phyloP scores from a whole-genome alignment of 2,888 invertebrate genomes.

The Xylota sylvarum region DNA sequence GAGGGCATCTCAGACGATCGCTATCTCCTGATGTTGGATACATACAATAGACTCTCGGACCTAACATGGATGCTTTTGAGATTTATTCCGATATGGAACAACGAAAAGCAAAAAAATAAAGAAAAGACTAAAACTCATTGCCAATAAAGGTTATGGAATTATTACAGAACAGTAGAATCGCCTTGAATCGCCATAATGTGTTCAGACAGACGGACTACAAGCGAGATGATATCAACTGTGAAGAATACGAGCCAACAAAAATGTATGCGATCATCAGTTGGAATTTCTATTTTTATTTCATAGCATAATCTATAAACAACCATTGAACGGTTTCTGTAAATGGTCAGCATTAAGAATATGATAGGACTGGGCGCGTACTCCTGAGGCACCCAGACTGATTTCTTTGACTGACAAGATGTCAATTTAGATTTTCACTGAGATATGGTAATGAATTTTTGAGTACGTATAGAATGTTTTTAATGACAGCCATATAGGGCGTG shows the following conservation, averaged over 20 bases:
- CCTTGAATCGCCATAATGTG: constrained; percentile 53
- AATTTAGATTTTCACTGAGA: constrained; percentile 66
- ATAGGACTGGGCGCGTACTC: constrained; percentile 64
- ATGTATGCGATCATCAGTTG: constrained; percentile 59
- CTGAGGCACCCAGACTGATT: constrained; percentile 48
- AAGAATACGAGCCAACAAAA: constrained; percentile 13
- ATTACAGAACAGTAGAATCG: constrained; percentile 55
- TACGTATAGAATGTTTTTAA: constrained; percentile 33
- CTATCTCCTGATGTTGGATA: constrained; percentile 50
- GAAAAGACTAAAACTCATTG: constrained; percentile 48
- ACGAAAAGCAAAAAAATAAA: background rate
- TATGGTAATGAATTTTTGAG: constrained; percentile 62
- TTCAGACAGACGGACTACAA: constrained; percentile 12
- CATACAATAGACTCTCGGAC: constrained; percentile 50
- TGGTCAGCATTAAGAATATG: constrained; percentile 66
- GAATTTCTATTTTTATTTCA: constrained; percentile 72
- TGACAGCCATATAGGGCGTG: constrained; percentile 58
- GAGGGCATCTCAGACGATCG: constrained; percentile 62
- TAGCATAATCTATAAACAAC: constrained; percentile 37
- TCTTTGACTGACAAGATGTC: constrained; percentile 69
- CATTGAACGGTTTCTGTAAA: constrained; percentile 62
- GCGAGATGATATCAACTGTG: constrained; percentile 40
- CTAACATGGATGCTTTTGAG: constrained; percentile 53
- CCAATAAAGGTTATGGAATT: constrained; percentile 74
- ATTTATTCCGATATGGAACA: constrained; percentile 42